phyloP scores from a whole-genome alignment of 1,140 invertebrate genomes.

The Ephestia elutella region DNA sequence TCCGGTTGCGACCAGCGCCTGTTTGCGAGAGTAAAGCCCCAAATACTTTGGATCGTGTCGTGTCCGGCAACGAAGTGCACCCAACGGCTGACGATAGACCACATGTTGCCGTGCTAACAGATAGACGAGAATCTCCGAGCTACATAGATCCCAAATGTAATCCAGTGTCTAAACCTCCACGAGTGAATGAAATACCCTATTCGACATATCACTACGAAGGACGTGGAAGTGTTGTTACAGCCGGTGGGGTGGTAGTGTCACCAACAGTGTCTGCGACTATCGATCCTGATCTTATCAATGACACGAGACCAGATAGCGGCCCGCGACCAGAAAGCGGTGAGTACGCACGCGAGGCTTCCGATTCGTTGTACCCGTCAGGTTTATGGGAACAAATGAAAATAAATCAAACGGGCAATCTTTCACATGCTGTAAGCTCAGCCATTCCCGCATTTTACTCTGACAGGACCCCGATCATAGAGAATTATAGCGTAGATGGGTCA shows the following conservation, averaged over 20 bases:
- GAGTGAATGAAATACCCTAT: constrained; percentile 78
- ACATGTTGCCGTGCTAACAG: constrained; percentile 60
- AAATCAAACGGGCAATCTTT: constrained; percentile 69
- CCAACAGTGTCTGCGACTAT: constrained; percentile 82
- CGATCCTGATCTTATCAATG: constrained; percentile 88
- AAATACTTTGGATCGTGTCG: constrained; percentile 80
- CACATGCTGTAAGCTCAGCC: constrained; percentile 70
- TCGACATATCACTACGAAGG: constrained; percentile 78
- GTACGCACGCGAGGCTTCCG: constrained; percentile 80
- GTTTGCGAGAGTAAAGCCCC: constrained; percentile 84
- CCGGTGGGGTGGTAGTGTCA: constrained; percentile 78
- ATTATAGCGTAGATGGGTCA: constrained; percentile 75
- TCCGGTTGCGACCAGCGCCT: constrained; percentile 80
- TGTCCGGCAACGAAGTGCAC: constrained; percentile 76
- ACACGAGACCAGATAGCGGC: constrained; percentile 78
- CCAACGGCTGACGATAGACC: constrained; percentile 71
- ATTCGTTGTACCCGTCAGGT: constrained; percentile 82
- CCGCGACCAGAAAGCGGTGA: constrained; percentile 78
- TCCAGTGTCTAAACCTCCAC: constrained; percentile 80
- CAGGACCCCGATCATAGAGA: constrained; percentile 83
- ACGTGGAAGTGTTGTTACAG: constrained; percentile 76
- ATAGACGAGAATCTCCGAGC: constrained; percentile 63
- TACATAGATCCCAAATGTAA: constrained; percentile 76
- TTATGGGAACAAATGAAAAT: constrained; percentile 78
- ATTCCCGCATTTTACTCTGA: constrained; percentile 79